Base-by-base conservation (phyloP, 1,140 invertebrate species). In the Saxidomus purpurata region DNA sequence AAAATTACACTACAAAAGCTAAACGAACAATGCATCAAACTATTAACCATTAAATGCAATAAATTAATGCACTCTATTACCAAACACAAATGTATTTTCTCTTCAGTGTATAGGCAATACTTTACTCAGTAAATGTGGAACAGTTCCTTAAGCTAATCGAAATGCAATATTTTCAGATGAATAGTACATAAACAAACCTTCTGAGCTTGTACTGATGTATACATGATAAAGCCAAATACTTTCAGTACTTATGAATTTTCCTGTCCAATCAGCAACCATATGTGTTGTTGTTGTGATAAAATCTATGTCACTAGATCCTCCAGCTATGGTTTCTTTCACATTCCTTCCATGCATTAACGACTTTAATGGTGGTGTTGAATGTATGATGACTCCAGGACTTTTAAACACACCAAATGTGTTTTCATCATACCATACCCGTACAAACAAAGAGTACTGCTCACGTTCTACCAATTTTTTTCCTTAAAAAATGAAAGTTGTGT, bases 371-470 rank as follows among this genome's bases (percentile, higher is more conserved):
- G 49, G 79, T 34, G 52, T 82, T 43, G 79, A 38, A 36, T 47
- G 22, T 6, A 82, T 63, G 9, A 25, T 61, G 17, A 82, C 31
- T 15, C 79, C 79, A n/a, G 28, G 28, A 49, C 79, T 82, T 82
- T 61, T 52, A 82, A 61, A 82, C 25, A 63, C 38, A 17, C 22
- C 79, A 82, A 82, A 82, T 9, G 52, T 59, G 15, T 63, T 61
- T 28, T 36, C 2, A 25, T 59, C 49, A 82, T 82, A 82, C 79
- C 79, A 82, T n/a, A 36, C 79, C n/a, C 52, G 25, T 2, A 82
- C 79, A 43, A 82, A 82, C 8, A 61, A 52, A 6, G 79, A 82
- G 28, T 82, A 82, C 40, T 17, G n/a, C 52, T 28, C 43, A 19
- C n/a, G 36, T 43, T 76, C 36, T 22, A 13, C 17, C 4, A 79